Conservation (phyloP, 2,113 vertebrate species). For the Saguinus imperator region DNA sequence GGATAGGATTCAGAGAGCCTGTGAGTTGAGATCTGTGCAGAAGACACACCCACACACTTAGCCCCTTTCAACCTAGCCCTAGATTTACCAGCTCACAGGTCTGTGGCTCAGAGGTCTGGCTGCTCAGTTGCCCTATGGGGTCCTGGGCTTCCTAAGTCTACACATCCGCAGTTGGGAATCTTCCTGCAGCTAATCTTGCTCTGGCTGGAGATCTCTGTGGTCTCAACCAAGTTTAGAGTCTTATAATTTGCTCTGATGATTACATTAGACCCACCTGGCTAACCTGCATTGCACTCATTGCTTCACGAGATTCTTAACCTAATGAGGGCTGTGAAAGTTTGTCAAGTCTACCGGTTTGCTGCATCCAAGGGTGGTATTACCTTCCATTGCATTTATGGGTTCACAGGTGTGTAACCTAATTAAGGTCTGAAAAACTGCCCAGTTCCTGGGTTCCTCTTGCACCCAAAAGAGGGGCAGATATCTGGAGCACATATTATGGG, state of each 20-base stretch:
- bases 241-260: not conserved
- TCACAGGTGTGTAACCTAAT: not conserved
- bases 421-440: not conserved
- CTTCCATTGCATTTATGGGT: not conserved
- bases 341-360: not conserved
- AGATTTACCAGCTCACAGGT: too few relatives aligned
- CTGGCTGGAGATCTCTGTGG: not conserved
- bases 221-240: not conserved
- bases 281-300: not conserved
- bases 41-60: not conserved
- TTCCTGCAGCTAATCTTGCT: not conserved
- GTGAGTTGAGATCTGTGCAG: not conserved
- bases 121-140: too few relatives aligned
- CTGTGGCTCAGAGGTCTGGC: not conserved
- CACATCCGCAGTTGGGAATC: not conserved
- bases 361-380: too few relatives aligned
- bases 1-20: not conserved
- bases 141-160: not conserved
- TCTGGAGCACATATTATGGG: accelerated
- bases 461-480: too few relatives aligned
- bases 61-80: not conserved
- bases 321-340: not conserved
- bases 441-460: not conserved
- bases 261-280: not conserved
- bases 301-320: not conserved